These are phyloP conservation scores for Parazoanthus swiftii DNA, from an alignment of 92 coral and sea anemone species.

Conservation along the genomic window DNA sequence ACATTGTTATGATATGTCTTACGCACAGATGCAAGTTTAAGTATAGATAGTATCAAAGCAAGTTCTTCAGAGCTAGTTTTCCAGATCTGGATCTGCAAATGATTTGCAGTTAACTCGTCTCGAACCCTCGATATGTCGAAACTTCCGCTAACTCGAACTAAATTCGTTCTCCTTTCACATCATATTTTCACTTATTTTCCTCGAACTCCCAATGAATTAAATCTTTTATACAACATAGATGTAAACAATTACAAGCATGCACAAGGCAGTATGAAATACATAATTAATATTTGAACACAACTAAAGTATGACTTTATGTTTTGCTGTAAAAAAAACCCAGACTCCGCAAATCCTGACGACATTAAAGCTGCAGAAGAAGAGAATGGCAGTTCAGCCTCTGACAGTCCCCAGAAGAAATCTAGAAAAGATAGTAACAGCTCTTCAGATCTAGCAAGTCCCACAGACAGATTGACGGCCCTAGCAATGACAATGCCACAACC, in stretches of 20 bases:
- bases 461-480: slow-evolving; percentile 39
- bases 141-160: too few species aligned
- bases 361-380: slow-evolving; percentile 83
- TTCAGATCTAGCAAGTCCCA: slow-evolving; percentile 79
- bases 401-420: slow-evolving; percentile 72
- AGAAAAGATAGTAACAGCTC: slow-evolving; percentile 85
- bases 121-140: too few species aligned
- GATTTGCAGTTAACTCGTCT: too few species aligned
- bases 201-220: too few species aligned
- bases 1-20: background rate
- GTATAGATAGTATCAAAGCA: background rate
- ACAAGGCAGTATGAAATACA: background rate
- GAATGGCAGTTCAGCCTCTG: slow-evolving; percentile 73
- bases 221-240: too few species aligned
- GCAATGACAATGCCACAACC: slow-evolving; percentile 28
- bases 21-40: background rate
- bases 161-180: too few species aligned
- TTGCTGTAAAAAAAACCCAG: slow-evolving; percentile 36
- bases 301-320: background rate
- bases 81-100: too few species aligned
- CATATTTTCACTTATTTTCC: too few species aligned
- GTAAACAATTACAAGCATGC: too few species aligned
- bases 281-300: background rate
- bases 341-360: slow-evolving; percentile 81
- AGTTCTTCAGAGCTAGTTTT: background rate